Conservation (phyloP, 2,113 vertebrate species). For the Cercocebus atys region DNA sequence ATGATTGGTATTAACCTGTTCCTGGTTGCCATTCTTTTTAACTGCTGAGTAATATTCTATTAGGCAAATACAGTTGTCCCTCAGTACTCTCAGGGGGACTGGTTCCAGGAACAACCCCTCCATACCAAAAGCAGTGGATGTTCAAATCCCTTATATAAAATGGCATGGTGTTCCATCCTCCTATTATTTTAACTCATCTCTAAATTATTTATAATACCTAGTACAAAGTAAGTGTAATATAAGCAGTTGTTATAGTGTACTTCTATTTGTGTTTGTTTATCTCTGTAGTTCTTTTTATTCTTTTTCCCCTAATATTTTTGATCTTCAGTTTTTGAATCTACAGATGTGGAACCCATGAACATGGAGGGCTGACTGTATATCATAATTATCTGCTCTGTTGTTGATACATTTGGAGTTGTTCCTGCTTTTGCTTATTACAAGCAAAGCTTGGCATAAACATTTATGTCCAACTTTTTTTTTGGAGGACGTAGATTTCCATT, state of each 20-base stretch:
- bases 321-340: neutral
- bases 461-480: neutral
- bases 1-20: neutral
- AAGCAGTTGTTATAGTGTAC: neutral
- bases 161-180: neutral
- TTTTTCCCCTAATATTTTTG: neutral
- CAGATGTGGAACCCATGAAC: neutral
- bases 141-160: neutral
- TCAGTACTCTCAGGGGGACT: neutral
- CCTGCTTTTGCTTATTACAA: conserved; percentile 2
- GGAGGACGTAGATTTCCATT: neutral
- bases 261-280: neutral
- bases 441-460: conserved; percentile 11
- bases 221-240: neutral
- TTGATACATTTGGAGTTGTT: neutral
- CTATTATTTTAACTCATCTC: neutral
- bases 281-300: neutral
- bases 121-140: neutral
- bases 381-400: neutral
- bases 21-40: neutral
- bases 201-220: neutral
- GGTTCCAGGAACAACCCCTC: neutral
- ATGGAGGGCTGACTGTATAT: neutral
- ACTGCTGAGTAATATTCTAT: neutral
- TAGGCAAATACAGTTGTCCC: neutral